Conservation (phyloP, 30 jellyfish, hydroid and myxozoan genomes). For the Chironex yamaguchii region DNA sequence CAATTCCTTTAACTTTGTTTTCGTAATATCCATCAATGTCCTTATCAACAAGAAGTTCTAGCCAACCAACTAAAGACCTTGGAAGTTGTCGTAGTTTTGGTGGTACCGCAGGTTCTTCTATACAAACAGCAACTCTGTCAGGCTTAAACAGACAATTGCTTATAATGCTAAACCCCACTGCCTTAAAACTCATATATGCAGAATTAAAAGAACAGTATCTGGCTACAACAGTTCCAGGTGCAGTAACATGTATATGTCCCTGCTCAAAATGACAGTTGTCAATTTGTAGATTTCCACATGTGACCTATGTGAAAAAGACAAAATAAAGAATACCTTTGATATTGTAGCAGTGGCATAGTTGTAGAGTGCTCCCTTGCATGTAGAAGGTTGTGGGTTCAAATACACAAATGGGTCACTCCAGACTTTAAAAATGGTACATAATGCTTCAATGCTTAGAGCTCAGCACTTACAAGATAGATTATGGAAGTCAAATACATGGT, state of each 20-base stretch:
- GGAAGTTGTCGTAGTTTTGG: slow-evolving; percentile 38
- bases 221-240: slow-evolving; percentile 77
- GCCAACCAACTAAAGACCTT: slow-evolving; percentile 80
- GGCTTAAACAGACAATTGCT: slow-evolving; percentile 77
- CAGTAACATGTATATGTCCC: slow-evolving; percentile 72
- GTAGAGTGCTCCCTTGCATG: too few relatives aligned
- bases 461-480: too few relatives aligned
- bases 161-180: slow-evolving; percentile 77
- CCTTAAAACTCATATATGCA: slow-evolving; percentile 78
- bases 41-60: slow-evolving; percentile 24
- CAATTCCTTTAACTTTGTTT: not conserved
- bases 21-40: slow-evolving; percentile 59
- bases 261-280: slow-evolving; percentile 80
- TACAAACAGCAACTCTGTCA: slow-evolving; percentile 76
- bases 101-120: slow-evolving; percentile 80
- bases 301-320: slow-evolving; percentile 32
- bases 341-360: too few relatives aligned
- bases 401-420: too few relatives aligned
- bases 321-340: too few relatives aligned
- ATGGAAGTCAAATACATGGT: too few relatives aligned
- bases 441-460: too few relatives aligned
- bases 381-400: too few relatives aligned
- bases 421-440: too few relatives aligned
- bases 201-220: slow-evolving; percentile 81
- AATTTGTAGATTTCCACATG: slow-evolving; percentile 74